phyloP scores from a whole-genome alignment of 2,113 vertebrate genomes.

The Rhinopomastus cyanomelas region DNA sequence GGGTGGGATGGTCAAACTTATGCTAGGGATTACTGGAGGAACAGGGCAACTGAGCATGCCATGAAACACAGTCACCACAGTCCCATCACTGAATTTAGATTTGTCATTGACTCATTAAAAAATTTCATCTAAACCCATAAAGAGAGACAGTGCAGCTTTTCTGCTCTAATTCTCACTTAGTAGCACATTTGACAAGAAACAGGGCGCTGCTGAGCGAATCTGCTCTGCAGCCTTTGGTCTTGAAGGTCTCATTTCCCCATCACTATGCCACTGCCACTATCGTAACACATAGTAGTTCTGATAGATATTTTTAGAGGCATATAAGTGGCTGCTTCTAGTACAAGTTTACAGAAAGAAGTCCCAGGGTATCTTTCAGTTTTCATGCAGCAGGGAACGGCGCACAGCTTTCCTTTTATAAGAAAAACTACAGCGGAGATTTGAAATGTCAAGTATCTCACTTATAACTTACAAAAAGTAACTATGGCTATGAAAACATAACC shows the following conservation, averaged over 20 bases:
- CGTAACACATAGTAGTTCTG: not conserved
- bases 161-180: not conserved
- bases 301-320: not conserved
- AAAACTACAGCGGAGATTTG: not conserved
- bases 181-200: not conserved
- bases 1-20: not conserved
- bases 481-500: not conserved
- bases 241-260: not conserved
- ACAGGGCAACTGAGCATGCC: not conserved
- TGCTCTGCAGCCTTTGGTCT: not conserved
- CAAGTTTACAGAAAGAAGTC: rapidly evolving
- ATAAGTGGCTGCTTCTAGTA: not conserved
- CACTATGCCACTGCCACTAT: not conserved
- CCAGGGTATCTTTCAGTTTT: not conserved
- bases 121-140: not conserved
- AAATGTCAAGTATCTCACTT: not conserved
- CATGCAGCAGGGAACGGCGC: not conserved
- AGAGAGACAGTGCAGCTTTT: not conserved
- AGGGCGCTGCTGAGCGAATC: not conserved
- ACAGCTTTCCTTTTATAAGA: not conserved
- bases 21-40: not conserved
- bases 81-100: not conserved
- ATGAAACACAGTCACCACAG: not conserved
- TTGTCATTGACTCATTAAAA: not conserved
- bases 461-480: not conserved